Base-by-base conservation (phyloP, 2,797 vertebrate species). In the Urophycis tenuis region DNA sequence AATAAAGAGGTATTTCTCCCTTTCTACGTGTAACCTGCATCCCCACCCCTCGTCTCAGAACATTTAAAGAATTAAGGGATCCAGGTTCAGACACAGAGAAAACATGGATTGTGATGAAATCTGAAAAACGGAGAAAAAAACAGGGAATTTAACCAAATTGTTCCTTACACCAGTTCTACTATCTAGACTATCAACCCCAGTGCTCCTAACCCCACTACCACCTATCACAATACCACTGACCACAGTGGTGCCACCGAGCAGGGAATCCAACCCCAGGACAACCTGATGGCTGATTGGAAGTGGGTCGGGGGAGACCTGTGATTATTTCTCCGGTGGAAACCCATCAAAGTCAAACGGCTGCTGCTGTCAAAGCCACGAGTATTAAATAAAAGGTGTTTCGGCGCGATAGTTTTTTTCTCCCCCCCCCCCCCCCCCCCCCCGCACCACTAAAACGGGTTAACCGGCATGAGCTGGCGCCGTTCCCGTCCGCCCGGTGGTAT, bases 401-500 rank as follows among this genome's bases (percentile, higher is more conserved):
- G 29, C 64, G 12, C 32, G 60, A 14, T 19, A 49, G 11, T 64
- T 64, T 64, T 25, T 64, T 29, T 10, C n/a, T 10, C 17, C n/a
- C n/a, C n/a, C n/a, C n/a, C n/a, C n/a, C n/a, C n/a, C n/a, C n/a
- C n/a, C n/a, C n/a, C n/a, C n/a, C n/a, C n/a, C n/a, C n/a, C n/a
- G n/a, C 19, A 22, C 17, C 53, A 60, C 6, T 81, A 76, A 39
- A 39, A 39, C 33, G 33, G 33, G 8, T 60, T 25, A 60, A 60
- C 53, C 53, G n/a, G 53, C 45, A 8, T n/a, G 25, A 74, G 36
- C 41, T 74, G 64, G 34, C 32, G 11, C 67, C 77, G 2, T 67
- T 35, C 49, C 81, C 60, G 78, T 72, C 73, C 53, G 77, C 71
- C 69, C 53, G 25, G 25, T 6, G 35, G 71, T 60, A 8, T 60